Conservation (phyloP, 2,113 vertebrate species). For the Ceyx melanurus region DNA sequence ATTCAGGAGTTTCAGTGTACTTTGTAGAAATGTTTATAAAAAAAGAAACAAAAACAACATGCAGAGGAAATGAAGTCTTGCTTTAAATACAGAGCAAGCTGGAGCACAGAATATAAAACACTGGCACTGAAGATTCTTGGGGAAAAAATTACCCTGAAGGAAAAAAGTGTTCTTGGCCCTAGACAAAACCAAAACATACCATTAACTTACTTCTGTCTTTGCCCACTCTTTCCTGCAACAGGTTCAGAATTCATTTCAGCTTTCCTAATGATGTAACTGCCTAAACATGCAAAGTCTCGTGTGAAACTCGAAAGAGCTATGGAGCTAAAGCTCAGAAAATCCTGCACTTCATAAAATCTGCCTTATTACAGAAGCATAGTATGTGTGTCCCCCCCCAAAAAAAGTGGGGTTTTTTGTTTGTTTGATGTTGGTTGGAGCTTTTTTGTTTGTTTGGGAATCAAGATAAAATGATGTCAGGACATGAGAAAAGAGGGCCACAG, state of each 20-base stretch:
- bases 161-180: neutral
- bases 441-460: neutral
- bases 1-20: neutral
- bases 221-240: neutral
- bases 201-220: neutral
- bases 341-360: neutral
- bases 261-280: neutral
- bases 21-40: neutral
- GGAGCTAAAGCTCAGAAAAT: neutral
- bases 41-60: neutral
- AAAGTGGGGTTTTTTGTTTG: neutral
- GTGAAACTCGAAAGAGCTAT: neutral
- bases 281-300: neutral
- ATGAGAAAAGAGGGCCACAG: neutral
- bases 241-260: neutral
- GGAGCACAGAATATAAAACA: neutral
- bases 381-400: too few relatives aligned
- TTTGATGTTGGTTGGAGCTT: neutral
- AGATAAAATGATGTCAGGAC: neutral
- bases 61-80: slow-evolving; percentile 23
- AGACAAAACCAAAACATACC: slow-evolving; percentile 27
- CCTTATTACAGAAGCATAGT: neutral
- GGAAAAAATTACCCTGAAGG: slow-evolving; percentile 7
- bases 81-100: neutral
- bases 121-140: neutral